Evolutionary conservation across 2,797 vertebrate genomes (phyloP).

Genomic region (Phalloptychus januarius): DNA sequence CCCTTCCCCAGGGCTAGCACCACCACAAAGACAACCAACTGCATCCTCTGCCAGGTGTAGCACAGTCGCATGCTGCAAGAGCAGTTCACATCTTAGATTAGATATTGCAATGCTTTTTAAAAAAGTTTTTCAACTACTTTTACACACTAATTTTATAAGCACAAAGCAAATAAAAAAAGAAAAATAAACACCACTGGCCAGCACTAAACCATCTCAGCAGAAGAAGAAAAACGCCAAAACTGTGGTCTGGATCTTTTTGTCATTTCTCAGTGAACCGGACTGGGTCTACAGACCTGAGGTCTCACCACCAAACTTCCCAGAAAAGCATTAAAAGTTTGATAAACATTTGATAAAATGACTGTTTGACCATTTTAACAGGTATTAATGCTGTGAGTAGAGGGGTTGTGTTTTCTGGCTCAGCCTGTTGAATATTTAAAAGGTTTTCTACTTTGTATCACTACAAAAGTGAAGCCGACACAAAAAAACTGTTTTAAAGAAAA

Average conservation of each 20-base stretch:
- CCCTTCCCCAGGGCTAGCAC: slow-evolving; percentile 78
- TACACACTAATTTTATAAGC: neutral
- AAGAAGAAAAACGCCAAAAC: neutral
- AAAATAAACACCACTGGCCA: neutral
- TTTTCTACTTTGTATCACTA: neutral
- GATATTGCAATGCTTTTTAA: neutral
- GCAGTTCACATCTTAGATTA: slow-evolving; percentile 39
- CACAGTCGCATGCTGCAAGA: slow-evolving; percentile 42
- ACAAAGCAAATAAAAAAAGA: neutral
- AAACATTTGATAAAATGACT: neutral
- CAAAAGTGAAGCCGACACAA: neutral
- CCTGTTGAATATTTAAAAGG: neutral
- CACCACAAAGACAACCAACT: slow-evolving; percentile 82
- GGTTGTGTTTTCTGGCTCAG: neutral
- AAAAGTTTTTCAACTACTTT: neutral
- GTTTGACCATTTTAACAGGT: neutral
- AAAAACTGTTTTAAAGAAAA: neutral
- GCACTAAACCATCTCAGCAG: neutral
- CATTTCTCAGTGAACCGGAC: neutral
- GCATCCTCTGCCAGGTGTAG: slow-evolving; percentile 71
- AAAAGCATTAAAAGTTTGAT: neutral
- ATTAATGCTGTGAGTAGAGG: neutral
- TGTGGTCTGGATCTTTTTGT: neutral
- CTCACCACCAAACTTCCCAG: neutral
- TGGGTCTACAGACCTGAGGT: neutral